A percentile compares a stretch with the other conserved stretches of the same genome.
phyloP scores from a whole-genome alignment of 1,140 invertebrate genomes.

The Drosophila willistoni region DNA sequence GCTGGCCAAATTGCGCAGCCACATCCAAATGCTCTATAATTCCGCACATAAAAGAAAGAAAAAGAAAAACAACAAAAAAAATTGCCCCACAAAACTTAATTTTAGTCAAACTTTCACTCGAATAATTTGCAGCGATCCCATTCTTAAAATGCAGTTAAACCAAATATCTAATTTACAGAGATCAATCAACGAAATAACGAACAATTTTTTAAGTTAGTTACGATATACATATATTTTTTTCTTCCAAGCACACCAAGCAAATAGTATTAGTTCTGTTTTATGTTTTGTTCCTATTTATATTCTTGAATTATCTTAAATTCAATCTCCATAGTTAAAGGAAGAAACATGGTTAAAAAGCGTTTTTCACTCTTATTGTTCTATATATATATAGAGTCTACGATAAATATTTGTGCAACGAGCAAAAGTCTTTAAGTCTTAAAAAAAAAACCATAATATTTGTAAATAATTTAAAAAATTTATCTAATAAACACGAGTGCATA shows the following conservation, averaged over 20 bases:
- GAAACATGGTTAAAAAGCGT: constrained; percentile 68
- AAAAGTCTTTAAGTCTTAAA: constrained; percentile 73
- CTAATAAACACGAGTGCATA: constrained; percentile 70
- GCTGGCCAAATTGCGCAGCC: constrained; percentile 86
- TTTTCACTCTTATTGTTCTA: constrained; percentile 62
- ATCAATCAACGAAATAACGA: constrained; percentile 41
- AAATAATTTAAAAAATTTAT: constrained; percentile 77
- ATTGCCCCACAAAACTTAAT: constrained; percentile 38
- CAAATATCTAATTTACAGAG: constrained; percentile 58
- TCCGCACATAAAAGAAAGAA: constrained; percentile 28
- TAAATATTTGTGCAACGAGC: constrained; percentile 66
- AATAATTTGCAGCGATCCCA: constrained; percentile 41
- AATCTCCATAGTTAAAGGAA: constrained; percentile 54
- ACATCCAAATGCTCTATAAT: constrained; percentile 77
- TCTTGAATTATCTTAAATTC: constrained; percentile 71
- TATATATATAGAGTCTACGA: constrained; percentile 51
- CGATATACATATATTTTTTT: constrained; percentile 56
- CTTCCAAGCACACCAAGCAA: constrained; percentile 64
- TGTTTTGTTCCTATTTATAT: constrained; percentile 80
- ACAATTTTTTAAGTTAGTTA: constrained; percentile 7
- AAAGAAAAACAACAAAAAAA: constrained; percentile 33
- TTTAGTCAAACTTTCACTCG: constrained; percentile 54
- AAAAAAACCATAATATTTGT: constrained; percentile 55
- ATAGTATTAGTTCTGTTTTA: constrained; percentile 75
- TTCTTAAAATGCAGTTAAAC: constrained; percentile 49